Evolutionary conservation across 2,113 vertebrate species (phyloP).

Genomic region (Clupea harengus): DNA sequence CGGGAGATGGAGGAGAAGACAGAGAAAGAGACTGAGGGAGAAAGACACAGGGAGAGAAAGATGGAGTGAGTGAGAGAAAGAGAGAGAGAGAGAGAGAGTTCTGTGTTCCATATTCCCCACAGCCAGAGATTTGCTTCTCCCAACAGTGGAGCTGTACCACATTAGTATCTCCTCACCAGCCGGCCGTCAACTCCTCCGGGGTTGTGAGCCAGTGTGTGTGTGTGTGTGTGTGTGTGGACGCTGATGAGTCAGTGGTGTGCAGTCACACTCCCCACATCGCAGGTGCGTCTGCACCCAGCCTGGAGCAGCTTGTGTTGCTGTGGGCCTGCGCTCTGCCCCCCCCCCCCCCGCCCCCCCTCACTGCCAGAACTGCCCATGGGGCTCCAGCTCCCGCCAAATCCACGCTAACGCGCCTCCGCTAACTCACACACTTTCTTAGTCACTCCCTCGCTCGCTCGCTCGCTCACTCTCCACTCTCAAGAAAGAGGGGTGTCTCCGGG

Average conservation of each 20-base stretch:
- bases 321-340: not conserved
- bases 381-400: not conserved
- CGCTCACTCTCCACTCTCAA: not conserved
- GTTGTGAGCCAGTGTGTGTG: conserved; percentile 14
- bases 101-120: conserved; percentile 29
- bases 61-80: not conserved
- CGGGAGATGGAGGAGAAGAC: not conserved
- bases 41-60: not conserved
- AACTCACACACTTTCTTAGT: not conserved
- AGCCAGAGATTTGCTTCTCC: conserved; percentile 70
- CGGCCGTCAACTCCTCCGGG: conserved; percentile 62
- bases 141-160: conserved; percentile 65
- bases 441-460: not conserved
- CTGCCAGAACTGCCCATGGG: not conserved
- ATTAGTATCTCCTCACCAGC: conserved; percentile 71
- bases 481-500: not conserved
- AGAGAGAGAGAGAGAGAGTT: not conserved
- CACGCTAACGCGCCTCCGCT: not conserved
- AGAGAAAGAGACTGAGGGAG: not conserved
- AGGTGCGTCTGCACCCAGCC: not conserved
- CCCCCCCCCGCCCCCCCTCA: too few relatives aligned
- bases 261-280: conserved; percentile 44
- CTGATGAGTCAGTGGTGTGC: conserved; percentile 71
- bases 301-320: not conserved
- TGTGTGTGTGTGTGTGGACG: conserved; percentile 22